A percentile compares a stretch with the other conserved stretches of the same genome.
phyloP scores from a whole-genome alignment of 2,797 vertebrate species.

The Anguilla obscura region DNA sequence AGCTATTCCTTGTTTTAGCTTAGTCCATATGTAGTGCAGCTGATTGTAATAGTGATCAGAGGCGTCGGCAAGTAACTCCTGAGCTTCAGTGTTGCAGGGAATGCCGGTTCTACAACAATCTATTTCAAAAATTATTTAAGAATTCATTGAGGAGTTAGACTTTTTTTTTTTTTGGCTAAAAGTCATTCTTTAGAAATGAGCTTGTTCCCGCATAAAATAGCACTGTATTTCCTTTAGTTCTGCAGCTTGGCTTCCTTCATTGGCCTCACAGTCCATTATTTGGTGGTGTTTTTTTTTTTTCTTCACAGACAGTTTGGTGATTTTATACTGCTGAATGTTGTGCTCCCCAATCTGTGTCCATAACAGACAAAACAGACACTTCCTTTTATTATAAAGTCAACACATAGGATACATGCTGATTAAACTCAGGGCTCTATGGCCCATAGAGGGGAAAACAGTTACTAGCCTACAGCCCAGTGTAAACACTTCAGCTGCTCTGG shows the following conservation, averaged over 20 bases:
- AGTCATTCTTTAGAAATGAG: background rate
- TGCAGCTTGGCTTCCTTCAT: too few relatives aligned
- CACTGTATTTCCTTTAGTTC: background rate
- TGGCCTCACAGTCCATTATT: too few relatives aligned
- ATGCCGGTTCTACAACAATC: background rate
- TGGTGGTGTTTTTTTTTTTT: background rate
- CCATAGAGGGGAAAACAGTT: background rate
- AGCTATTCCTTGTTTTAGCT: background rate
- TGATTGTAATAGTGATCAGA: background rate
- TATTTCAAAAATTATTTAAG: background rate
- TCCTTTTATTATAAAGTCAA: background rate
- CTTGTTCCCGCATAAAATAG: background rate
- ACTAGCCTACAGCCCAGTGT: too few relatives aligned
- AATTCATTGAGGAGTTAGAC: background rate
- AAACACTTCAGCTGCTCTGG: too few relatives aligned
- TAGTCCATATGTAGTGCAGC: background rate
- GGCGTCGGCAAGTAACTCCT: background rate
- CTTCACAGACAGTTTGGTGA: background rate
- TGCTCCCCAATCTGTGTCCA: background rate
- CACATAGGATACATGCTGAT: background rate
- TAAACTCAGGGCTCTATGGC: background rate
- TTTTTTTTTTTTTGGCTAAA: background rate
- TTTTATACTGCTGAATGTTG: background rate
- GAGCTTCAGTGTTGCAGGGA: background rate
- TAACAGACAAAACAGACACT: background rate